A percentile compares a stretch with the other conserved stretches of the same genome.
Conservation (phyloP, 2,888 invertebrate genomes). For the Eristalis tenax region DNA sequence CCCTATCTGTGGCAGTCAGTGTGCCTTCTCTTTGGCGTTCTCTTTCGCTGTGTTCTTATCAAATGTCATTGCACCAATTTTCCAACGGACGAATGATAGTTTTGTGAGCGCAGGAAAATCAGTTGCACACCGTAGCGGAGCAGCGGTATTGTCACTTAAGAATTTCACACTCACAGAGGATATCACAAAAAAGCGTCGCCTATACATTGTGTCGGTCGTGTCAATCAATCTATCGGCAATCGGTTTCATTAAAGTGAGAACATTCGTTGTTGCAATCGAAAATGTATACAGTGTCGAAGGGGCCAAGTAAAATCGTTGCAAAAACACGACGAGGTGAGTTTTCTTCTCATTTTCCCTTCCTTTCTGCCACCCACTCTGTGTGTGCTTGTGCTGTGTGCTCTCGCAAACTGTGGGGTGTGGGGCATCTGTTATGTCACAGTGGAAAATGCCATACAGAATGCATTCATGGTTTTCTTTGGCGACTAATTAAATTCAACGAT, state of each 20-base stretch:
- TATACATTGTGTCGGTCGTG: not conserved
- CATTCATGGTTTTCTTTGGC: constrained; percentile 34
- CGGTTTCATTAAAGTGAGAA: constrained; percentile 14
- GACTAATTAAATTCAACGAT: constrained; percentile 21
- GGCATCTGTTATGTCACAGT: constrained; percentile 66
- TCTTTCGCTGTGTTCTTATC: constrained; percentile 29
- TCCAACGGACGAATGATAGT: constrained; percentile 15
- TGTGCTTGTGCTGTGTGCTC: not conserved
- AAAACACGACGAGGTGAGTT: constrained; percentile 90
- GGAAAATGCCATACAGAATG: constrained; percentile 60
- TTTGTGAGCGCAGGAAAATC: constrained; percentile 30
- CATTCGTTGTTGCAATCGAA: not conserved
- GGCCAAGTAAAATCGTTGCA: constrained; percentile 93
- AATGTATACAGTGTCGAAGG: constrained; percentile 94
- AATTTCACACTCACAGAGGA: not conserved
- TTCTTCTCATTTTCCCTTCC: not conserved
- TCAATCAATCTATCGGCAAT: constrained; percentile 6
- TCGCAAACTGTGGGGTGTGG: constrained; percentile 29
- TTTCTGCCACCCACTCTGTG: not conserved
- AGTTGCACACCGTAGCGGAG: constrained; percentile 24
- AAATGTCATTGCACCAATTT: constrained; percentile 64
- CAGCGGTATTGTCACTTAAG: constrained; percentile 16
- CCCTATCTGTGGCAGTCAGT: not conserved
- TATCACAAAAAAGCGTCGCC: not conserved
- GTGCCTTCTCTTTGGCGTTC: not conserved